These are phyloP conservation scores for Cantharis nigra DNA, from an alignment of 2,888 invertebrate species.

Conservation along the genomic window DNA sequence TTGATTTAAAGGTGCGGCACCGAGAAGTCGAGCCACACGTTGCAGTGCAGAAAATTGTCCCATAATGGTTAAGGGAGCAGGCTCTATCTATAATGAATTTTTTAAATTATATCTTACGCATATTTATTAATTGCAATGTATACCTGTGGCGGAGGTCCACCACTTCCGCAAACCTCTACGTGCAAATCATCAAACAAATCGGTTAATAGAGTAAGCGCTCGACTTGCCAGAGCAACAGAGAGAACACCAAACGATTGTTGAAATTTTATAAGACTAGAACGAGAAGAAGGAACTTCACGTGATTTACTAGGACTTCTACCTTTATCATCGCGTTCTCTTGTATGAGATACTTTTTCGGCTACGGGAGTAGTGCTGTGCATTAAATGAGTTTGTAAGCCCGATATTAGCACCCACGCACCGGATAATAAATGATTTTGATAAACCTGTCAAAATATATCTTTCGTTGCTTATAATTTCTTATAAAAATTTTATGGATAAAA, in stretches of 20 bases:
- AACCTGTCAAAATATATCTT: conserved; percentile 58
- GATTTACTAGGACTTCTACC: conserved; percentile 65
- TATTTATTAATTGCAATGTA: neutral
- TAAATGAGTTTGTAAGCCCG: conserved; percentile 83
- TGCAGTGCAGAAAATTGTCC: conserved; percentile 71
- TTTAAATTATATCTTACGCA: conserved; percentile 11
- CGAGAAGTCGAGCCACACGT: conserved; percentile 71
- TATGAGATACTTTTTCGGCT: conserved; percentile 53
- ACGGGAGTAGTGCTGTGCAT: conserved; percentile 63
- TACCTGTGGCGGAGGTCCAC: conserved; percentile 45
- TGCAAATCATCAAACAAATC: conserved; percentile 78
- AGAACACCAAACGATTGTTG: conserved; percentile 89
- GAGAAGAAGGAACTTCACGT: conserved; percentile 60
- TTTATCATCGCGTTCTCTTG: conserved; percentile 59
- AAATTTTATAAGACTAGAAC: conserved; percentile 74
- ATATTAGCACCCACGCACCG: conserved; percentile 85
- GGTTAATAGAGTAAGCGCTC: conserved; percentile 77
- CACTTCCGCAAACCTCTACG: conserved; percentile 66
- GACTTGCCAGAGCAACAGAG: conserved; percentile 86
- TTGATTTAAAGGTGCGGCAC: conserved; percentile 76
- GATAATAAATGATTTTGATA: conserved; percentile 89
- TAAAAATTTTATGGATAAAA: conserved; percentile 32
- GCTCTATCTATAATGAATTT: conserved; percentile 52
- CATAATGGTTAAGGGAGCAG: conserved; percentile 68
- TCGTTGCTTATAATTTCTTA: neutral